phyloP scores from a whole-genome alignment of 2,888 invertebrate genomes.

The Drosophila emarginata region DNA sequence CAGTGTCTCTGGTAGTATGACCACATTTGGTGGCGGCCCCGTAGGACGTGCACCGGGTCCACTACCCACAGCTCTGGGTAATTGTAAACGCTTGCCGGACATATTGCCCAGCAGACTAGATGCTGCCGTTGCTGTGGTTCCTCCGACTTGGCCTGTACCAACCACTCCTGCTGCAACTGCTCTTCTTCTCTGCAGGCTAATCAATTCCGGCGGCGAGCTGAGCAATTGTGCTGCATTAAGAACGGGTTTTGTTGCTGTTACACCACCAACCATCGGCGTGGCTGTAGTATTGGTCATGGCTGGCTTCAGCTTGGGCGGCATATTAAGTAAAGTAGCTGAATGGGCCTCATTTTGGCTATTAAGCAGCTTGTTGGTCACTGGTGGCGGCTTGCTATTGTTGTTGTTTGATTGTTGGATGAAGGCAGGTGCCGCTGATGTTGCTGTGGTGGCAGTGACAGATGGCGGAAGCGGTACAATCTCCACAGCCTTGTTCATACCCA shows the following conservation, averaged over 20 bases:
- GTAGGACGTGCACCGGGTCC: neutral
- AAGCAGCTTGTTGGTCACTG: constrained; percentile 70
- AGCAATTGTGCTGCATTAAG: constrained; percentile 59
- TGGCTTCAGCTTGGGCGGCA: constrained; percentile 23
- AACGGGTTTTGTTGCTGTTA: constrained; percentile 4
- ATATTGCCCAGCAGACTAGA: constrained; percentile 30
- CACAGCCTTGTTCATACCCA: constrained; percentile 74
- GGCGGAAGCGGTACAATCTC: constrained; percentile 78
- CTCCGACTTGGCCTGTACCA: constrained; percentile 47
- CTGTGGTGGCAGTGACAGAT: constrained; percentile 5
- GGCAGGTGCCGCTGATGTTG: constrained; percentile 9
- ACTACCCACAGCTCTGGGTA: constrained; percentile 77
- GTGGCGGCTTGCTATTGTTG: constrained; percentile 14
- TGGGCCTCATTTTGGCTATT: constrained; percentile 41
- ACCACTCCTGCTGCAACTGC: constrained; percentile 72
- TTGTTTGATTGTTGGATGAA: neutral
- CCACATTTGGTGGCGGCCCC: constrained; percentile 80
- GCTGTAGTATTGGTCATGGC: constrained; percentile 10
- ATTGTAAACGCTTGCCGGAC: constrained; percentile 46
- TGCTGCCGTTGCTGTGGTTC: neutral
- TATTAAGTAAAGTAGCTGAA: constrained; percentile 10
- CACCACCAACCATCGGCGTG: constrained; percentile 6
- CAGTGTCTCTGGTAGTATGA: constrained; percentile 80
- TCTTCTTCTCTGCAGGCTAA: constrained; percentile 84
- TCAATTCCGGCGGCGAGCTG: constrained; percentile 84